Evolutionary conservation across 2,113 vertebrate species (phyloP).

Genomic region (Diadophis punctatus): DNA sequence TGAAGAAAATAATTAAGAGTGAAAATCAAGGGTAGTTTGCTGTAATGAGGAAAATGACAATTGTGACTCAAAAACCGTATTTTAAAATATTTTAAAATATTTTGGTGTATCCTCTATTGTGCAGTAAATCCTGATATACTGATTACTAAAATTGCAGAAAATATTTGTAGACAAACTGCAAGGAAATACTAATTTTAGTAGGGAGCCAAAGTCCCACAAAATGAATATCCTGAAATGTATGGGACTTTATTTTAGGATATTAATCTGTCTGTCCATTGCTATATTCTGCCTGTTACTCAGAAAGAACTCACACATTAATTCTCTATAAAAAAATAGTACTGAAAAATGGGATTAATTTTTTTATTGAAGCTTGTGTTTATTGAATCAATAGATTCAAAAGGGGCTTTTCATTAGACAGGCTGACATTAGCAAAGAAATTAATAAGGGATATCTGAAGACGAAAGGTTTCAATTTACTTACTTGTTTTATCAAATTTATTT

Average conservation of each 20-base stretch:
- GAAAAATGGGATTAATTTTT: not conserved
- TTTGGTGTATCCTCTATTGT: not conserved
- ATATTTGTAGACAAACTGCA: accelerated
- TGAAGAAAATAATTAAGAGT: slow-evolving; percentile 41
- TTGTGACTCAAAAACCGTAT: slow-evolving; percentile 33
- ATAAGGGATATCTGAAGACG: not conserved
- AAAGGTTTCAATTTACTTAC: not conserved
- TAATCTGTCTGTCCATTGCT: not conserved
- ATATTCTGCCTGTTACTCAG: not conserved
- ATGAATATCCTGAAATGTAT: not conserved
- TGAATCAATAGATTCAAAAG: not conserved
- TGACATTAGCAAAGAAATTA: not conserved
- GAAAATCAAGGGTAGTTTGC: slow-evolving; percentile 7
- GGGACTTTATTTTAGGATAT: not conserved
- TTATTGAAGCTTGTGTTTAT: not conserved
- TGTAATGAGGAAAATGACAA: slow-evolving; percentile 30
- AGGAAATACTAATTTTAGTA: not conserved
- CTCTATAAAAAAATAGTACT: not conserved
- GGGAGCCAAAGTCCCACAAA: not conserved
- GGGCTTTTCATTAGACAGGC: not conserved
- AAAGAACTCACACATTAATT: not conserved
- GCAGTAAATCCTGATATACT: slow-evolving; percentile 11
- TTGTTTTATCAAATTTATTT: not conserved
- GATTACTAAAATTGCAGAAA: not conserved
- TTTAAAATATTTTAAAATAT: slow-evolving; percentile 42